Evolutionary conservation across 2,797 vertebrate species (phyloP), one percentile per base, ranked within the genome.

Genomic region (Emydoidea blandingii): DNA sequence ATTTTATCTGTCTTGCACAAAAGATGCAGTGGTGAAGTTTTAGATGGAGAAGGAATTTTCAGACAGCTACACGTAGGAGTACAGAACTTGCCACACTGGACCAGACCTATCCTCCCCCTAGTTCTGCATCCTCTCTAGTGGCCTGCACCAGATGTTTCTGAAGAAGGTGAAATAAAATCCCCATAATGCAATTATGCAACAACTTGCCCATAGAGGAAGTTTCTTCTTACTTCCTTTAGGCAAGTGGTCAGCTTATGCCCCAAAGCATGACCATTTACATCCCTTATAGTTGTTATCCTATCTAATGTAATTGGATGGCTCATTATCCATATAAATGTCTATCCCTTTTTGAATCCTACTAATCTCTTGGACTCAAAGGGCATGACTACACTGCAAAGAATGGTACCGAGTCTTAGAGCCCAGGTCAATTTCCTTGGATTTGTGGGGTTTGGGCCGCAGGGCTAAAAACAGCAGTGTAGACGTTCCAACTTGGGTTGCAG

Each of bases 181-280:
- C 57, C 34, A 15, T 34, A 15, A 5, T 19, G 79, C 49, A 62
- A 3, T 41, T 31, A 16, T 18, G 53, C n/a, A 37, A 49, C 29
- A 49, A 5, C 44, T 16, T 49, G 44, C 14, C 44, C 44, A 50
- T 59, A 41, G 1, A 23, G 56, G 41, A 90, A 79, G 31, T 41
- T 79, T 1, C 79, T 74, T 41, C 52, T 54, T 44, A 37, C 41
- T 81, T 85, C 76, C 44, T 53, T 72, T 0, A 62, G n/a, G 53
- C 44, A 27, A 76, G 52, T 34, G 57, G 6, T 31, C 59, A 56
- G 83, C 37, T 93, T 41, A 41, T 4, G 8, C 56, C 25, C 87
- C 0, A 0, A 53, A 81, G 80, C 53, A 81, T 0, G 0, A 62
- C 78, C 68, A 2, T 50, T 52, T 16, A 12, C 29, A 25, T 74